A percentile compares a stretch with the other conserved stretches of the same genome.
These are phyloP conservation scores for Phoxinus phoxinus DNA, from an alignment of 2,113 vertebrate species.

Conservation along the genomic window DNA sequence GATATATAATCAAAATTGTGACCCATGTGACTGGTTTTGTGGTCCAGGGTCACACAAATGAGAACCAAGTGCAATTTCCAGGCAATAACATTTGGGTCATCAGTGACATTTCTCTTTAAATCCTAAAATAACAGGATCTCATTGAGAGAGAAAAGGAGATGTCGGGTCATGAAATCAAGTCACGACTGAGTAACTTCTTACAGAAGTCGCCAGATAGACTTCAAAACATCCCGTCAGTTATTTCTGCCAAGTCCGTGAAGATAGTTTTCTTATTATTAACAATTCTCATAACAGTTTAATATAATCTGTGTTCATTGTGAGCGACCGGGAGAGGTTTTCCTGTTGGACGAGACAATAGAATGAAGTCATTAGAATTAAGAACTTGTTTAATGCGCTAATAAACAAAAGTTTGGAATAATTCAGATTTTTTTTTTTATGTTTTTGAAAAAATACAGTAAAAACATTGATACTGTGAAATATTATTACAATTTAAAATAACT, in stretches of 20 bases:
- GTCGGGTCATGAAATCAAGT: background rate
- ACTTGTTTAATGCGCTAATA: background rate
- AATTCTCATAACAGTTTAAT: background rate
- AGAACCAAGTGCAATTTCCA: background rate
- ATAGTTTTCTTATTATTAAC: background rate
- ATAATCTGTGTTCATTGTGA: background rate
- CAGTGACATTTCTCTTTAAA: slow-evolving; percentile 25
- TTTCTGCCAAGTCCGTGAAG: background rate
- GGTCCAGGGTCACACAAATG: no score
- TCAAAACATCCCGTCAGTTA: slow-evolving; percentile 11
- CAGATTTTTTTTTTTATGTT: background rate
- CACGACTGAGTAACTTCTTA: background rate
- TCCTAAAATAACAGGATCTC: background rate
- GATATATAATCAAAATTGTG: no score
- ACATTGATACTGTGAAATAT: background rate
- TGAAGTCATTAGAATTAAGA: slow-evolving; percentile 3
- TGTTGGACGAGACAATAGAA: background rate
- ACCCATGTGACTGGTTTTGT: no score
- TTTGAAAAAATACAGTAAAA: background rate
- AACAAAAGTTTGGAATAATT: background rate
- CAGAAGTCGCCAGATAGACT: background rate
- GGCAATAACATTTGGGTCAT: background rate
- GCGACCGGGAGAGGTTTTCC: background rate
- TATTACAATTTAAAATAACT: background rate
- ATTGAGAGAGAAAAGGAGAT: background rate